Base-by-base conservation (phyloP, 2,797 vertebrate genomes). In the Tokudaia tokunoshimensis region DNA sequence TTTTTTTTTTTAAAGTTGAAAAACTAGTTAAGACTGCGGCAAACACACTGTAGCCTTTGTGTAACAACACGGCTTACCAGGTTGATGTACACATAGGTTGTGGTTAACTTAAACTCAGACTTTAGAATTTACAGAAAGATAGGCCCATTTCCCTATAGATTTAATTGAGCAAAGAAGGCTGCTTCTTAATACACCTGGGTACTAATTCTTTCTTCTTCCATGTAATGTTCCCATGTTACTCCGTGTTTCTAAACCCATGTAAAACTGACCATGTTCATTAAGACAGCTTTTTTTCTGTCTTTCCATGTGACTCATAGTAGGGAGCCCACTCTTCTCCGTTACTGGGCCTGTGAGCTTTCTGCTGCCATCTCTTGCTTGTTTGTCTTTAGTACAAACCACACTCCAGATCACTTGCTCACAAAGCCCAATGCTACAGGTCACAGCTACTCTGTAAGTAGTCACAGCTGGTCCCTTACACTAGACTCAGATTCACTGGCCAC, bases 251-350 rank as follows among this genome's bases (percentile, higher is more conserved):
- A 85, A 82, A 29, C 74, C 55, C 44, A 17, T 90, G 87, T 72
- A 65, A 61, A 70, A 94, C 59, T 91, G 83, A 84, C 41, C 65
- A 34, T 80, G 84, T 29, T 7, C 47, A 10, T 61, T 50, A 41
- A 50, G 37, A 47, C 70, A 87, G 57, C 31, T 67, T 92, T 74
- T 85, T 81, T 94, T 85, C 81, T 92, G 19, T 85, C 78, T 96
- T 92, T 81, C 52, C 3, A 2, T 76, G 70, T 55, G 80, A 90
- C 86, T 90, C 52, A 44, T 34, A 5, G 29, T 41, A 34, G 81
- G 76, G 31, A 37, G 67, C 17, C 29, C 31, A 17, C 17, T 50
- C 61, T 26, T 94, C 52, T 78, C 52, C 26, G 59, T 72, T n/a
- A 65, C 55, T 65, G 82, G n/a, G 83, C 31, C 47, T 20, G 37